Conservation (phyloP, 2,113 vertebrate genomes). For the Marmota monax region DNA sequence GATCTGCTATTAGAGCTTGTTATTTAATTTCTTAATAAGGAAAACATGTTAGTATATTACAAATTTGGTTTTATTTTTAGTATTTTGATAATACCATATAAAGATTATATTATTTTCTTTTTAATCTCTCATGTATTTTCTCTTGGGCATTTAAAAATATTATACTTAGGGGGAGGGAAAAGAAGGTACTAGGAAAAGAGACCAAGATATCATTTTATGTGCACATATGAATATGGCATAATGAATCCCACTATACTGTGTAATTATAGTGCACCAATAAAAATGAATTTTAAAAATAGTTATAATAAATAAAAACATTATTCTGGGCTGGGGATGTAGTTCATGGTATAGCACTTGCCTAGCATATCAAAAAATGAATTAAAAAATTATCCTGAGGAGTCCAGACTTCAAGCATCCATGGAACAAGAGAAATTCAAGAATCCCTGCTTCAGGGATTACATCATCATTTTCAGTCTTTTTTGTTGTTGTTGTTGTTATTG, state of each 20-base stretch:
- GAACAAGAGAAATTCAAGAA: background rate
- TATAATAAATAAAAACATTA: too few relatives aligned
- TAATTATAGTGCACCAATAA: too few relatives aligned
- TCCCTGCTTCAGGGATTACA: background rate
- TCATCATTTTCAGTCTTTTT: background rate
- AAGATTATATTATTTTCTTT: background rate
- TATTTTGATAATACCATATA: background rate
- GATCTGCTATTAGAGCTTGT: background rate
- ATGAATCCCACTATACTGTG: too few relatives aligned
- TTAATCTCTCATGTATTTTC: background rate
- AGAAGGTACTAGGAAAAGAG: too few relatives aligned
- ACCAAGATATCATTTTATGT: too few relatives aligned
- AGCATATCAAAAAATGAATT: background rate
- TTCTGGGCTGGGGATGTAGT: too few relatives aligned
- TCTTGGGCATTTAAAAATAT: background rate
- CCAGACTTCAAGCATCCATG: background rate
- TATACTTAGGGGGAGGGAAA: background rate
- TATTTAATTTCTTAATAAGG: conserved; percentile 6
- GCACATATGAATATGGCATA: too few relatives aligned
- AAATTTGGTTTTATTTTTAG: background rate
- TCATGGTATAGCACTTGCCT: too few relatives aligned
- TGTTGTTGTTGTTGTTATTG: background rate
- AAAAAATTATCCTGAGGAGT: background rate
- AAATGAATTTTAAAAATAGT: too few relatives aligned
- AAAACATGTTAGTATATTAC: background rate